Evolutionary conservation across 2,888 invertebrate genomes (phyloP).

Genomic region (Microplitis manilae): DNA sequence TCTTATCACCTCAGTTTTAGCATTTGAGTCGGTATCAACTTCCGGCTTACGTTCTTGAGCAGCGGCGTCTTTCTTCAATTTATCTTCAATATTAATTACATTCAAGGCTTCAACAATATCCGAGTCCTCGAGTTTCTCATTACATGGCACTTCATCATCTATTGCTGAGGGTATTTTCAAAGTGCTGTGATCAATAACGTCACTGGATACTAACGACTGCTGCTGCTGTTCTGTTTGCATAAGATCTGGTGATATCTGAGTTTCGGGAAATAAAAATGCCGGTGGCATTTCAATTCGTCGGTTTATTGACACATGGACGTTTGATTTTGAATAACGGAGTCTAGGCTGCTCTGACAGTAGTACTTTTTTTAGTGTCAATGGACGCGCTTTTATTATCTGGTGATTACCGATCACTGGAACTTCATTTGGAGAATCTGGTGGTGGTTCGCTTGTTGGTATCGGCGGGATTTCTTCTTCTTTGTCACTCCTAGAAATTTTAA

Average conservation of each 20-base stretch:
- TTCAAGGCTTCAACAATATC: slow-evolving; percentile 70
- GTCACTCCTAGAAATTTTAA: slow-evolving; percentile 56
- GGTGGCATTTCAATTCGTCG: slow-evolving; percentile 88
- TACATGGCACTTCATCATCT: slow-evolving; percentile 47
- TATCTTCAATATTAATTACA: slow-evolving; percentile 68
- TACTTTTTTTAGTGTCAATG: slow-evolving; percentile 87
- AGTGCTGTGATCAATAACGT: slow-evolving; percentile 57
- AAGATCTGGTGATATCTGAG: slow-evolving; percentile 77
- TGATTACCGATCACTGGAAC: slow-evolving; percentile 58
- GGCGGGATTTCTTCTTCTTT: slow-evolving; percentile 68
- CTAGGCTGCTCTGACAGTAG: slow-evolving; percentile 87
- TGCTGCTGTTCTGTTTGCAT: slow-evolving; percentile 70
- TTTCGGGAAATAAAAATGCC: slow-evolving; percentile 85
- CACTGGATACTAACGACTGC: slow-evolving; percentile 53
- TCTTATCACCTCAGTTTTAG: slow-evolving; percentile 76
- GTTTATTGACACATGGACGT: slow-evolving; percentile 80
- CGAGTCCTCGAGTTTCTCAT: slow-evolving; percentile 66
- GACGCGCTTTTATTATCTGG: slow-evolving; percentile 83
- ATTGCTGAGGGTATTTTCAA: slow-evolving; percentile 45
- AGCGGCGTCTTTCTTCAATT: slow-evolving; percentile 59
- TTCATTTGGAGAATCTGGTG: slow-evolving; percentile 69
- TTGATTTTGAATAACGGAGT: slow-evolving; percentile 76
- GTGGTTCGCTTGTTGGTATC: slow-evolving; percentile 68
- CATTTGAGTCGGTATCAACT: slow-evolving; percentile 56
- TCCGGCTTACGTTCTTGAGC: slow-evolving; percentile 56